Conservation (phyloP, 2,113 vertebrate genomes). For the human region GRCh38 chr16:5468001-5468500, state of each 20-base stretch:
- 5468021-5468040: neutral
- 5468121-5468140: neutral
- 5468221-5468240: neutral
- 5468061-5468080: fast-evolving
- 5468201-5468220: neutral
- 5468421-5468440: neutral
- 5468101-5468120: too few species aligned
- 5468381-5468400: neutral
- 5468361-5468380: too few species aligned
- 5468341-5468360: too few species aligned
- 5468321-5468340: neutral
- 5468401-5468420: neutral
- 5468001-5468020: neutral
- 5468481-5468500: neutral
- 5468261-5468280: too few species aligned
- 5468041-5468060: too few species aligned
- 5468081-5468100: neutral
- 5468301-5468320: neutral
- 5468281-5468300: neutral
- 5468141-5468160: neutral
- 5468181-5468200: neutral
- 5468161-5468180: neutral
- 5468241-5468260: too few species aligned
- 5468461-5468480: neutral
- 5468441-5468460: neutral